Conservation (phyloP, 2,888 invertebrate genomes). For the Cataglyphis albicans region DNA sequence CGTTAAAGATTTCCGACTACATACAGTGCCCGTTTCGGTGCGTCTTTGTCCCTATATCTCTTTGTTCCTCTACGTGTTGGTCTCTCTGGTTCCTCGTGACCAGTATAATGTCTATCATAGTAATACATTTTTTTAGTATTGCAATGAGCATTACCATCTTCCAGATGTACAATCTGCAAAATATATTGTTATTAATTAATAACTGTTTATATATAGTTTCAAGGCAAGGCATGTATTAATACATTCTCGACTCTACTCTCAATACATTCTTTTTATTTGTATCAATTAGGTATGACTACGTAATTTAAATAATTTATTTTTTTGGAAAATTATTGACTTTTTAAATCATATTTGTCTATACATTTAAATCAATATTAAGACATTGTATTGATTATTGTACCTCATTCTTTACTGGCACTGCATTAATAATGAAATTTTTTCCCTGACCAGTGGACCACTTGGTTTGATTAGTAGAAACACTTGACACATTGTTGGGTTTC, state of each 20-base stretch:
- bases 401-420: slow-evolving; percentile 74
- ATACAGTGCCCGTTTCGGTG: slow-evolving; percentile 74
- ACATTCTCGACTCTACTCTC: not conserved
- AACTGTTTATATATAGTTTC: not conserved
- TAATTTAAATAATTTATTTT: not conserved
- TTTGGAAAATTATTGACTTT: not conserved
- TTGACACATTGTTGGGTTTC: slow-evolving; percentile 73
- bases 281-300: not conserved
- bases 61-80: slow-evolving; percentile 76
- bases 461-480: slow-evolving; percentile 71
- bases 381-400: slow-evolving; percentile 45
- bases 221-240: not conserved
- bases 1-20: slow-evolving; percentile 26
- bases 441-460: slow-evolving; percentile 72
- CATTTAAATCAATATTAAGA: not conserved
- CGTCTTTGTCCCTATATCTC: slow-evolving; percentile 75
- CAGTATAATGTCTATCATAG: slow-evolving; percentile 74
- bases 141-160: slow-evolving; percentile 73
- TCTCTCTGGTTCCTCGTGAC: slow-evolving; percentile 73
- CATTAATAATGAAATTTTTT: slow-evolving; percentile 74
- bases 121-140: slow-evolving; percentile 76
- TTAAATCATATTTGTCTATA: not conserved
- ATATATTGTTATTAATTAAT: slow-evolving; percentile 2
- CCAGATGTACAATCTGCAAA: slow-evolving; percentile 72
- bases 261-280: not conserved